Evolutionary conservation across 2,888 invertebrate genomes (phyloP).

Genomic region (Byasa hedistus): DNA sequence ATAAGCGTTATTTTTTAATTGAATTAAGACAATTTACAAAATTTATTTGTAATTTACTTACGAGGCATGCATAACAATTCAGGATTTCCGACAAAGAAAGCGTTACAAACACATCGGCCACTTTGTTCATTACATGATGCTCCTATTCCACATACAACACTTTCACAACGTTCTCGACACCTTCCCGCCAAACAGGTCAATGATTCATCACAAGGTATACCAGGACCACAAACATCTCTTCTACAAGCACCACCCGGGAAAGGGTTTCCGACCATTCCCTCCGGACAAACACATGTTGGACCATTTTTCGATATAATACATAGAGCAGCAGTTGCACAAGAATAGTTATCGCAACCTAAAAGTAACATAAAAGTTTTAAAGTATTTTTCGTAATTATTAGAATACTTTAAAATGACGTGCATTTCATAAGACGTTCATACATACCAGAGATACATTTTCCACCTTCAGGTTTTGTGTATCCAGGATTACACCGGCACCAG

Average conservation of each 20-base stretch:
- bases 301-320: conserved; percentile 92
- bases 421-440: conserved; percentile 7
- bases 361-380: conserved; percentile 34
- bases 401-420: neutral
- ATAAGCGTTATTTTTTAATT: conserved; percentile 10
- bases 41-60: conserved; percentile 73
- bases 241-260: conserved; percentile 93
- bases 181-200: conserved; percentile 92
- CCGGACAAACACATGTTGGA: conserved; percentile 92
- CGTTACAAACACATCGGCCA: conserved; percentile 92
- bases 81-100: conserved; percentile 93
- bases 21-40: conserved; percentile 12
- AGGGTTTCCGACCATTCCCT: conserved; percentile 93
- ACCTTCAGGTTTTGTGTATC: conserved; percentile 87
- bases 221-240: conserved; percentile 89
- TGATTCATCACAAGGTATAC: conserved; percentile 87
- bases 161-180: conserved; percentile 93
- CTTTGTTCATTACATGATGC: conserved; percentile 90
- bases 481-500: conserved; percentile 92
- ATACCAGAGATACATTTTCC: conserved; percentile 92
- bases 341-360: conserved; percentile 86
- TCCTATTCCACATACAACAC: conserved; percentile 92
- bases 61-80: conserved; percentile 94
- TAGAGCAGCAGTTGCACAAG: conserved; percentile 90
- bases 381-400: conserved; percentile 11